Base-by-base conservation (phyloP, 2,888 invertebrate genomes). In the Drosophila recens region DNA sequence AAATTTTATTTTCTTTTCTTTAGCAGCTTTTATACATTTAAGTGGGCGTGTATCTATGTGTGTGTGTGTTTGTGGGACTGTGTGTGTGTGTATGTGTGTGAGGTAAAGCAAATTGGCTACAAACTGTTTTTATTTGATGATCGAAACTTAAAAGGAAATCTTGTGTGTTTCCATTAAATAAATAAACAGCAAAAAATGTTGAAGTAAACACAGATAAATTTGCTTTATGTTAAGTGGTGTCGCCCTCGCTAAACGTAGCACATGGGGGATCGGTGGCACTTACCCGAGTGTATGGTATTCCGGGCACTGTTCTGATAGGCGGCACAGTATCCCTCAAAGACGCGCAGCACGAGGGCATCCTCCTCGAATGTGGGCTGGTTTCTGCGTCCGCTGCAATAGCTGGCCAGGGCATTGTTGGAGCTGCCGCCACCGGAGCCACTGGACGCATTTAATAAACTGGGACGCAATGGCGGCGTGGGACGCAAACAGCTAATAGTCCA, bases 301-400 rank as follows among this genome's bases (percentile, higher is more conserved):
- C 98, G 94, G 66, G 97, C 95, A 62, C 87, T 91, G 79, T 90
- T 93, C 92, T 97, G 97, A 84, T 97, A 96, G 90, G 96, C 96
- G 65, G 96, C 96, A 93, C 98, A 98, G 93, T 98, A 99, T 13
- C 97, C 97, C 93, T 99, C 99, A 87, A 99, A 98, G 75, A 99
- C 98, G 92, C 97, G 96, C 86, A 99, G 94, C 89, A 99, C 97
- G 85, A 97, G 94, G n/a, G 97, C 97, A 93, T 98, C 98, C 91
- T 98, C 98, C 92, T 97, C 97, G 93, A 96, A 97, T 73, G 95
- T 95, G 72, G 93, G 93, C 80, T 94, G 93, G 81, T 92, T 92
- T 72, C 93, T 93, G 71, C 93, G 93, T 72, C 91, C 91, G 62
- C 91, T 92, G 68, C 92, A 92, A 75, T 92, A 93, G 84, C 90